Evolutionary conservation across 2,113 vertebrate species (phyloP), one percentile per base, ranked within the genome.

Genomic region (Sinocyclocheilus rhinocerous): DNA sequence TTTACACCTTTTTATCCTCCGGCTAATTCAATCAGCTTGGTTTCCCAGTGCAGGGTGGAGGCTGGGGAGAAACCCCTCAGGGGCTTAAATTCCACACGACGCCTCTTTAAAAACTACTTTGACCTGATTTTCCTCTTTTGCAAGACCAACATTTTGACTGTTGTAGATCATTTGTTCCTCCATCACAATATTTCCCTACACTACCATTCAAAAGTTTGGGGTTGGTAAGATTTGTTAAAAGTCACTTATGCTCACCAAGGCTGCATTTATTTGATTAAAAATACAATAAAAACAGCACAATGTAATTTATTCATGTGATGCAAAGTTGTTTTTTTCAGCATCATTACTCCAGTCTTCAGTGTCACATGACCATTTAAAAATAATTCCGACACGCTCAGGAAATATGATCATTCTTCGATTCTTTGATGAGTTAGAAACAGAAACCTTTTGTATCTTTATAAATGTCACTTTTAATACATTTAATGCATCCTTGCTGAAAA

Each of bases 1-100:
- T 52, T 79, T 45, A 42, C 76, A 85, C 63, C 76, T 55, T 57
- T 33, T 72, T 84, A 75, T 57, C 45, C 22, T 33, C 61, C 6
- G 42, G 84, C 59, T 79, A 78, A 85, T 85, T 85, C 33, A 79
- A 57, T 85, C 61, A 39, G 26, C 26, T 2, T 78, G 57, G 59
- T 67, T 63, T 65, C 45, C 20, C 9, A 33, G 24, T 22, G 29
- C 9, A 11, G 84, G 84, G 84, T 50, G 84, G 73, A 29, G 82
- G 6, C 18, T 10, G 7, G 52, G 48, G 13, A 36, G n/a, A 76
- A 84, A 50, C 1, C 63, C 63, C 63, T 10, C 0, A 5, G 24
- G 26, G 45, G 45, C 26, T 52, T 18, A 70, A 48, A 82, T 82
- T 82, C 81, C 42, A 70, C 6, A 18, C 1, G 0, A 70, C 10